phyloP scores from a whole-genome alignment of 2,888 invertebrate genomes.

The Adineta ricciae region DNA sequence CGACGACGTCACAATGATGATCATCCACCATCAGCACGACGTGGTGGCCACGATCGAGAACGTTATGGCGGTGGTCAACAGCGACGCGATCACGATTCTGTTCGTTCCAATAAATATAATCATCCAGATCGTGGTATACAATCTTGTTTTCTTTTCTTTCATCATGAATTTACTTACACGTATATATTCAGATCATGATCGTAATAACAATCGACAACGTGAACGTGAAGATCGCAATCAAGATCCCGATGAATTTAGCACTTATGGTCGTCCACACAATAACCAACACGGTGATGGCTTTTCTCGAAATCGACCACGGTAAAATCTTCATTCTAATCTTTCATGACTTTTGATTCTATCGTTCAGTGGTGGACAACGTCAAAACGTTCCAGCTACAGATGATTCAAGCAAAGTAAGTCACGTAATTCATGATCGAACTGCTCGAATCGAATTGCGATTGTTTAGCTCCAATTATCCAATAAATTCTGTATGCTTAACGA shows the following conservation, averaged over 20 bases:
- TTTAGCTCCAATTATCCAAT: neutral
- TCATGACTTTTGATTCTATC: neutral
- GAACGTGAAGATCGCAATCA: neutral
- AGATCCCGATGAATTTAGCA: neutral
- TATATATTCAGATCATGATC: neutral
- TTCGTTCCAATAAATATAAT: neutral
- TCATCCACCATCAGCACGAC: neutral
- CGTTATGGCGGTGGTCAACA: neutral
- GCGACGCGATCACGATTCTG: neutral
- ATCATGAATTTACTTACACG: neutral
- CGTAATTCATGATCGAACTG: neutral
- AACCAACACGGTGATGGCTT: neutral
- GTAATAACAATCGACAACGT: neutral
- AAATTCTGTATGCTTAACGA: neutral
- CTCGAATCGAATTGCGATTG: neutral
- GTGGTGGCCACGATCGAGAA: neutral
- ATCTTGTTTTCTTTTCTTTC: neutral
- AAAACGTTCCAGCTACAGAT: neutral
- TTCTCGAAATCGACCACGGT: neutral
- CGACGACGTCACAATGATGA: neutral
- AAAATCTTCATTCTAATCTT: neutral
- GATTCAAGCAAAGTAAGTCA: neutral
- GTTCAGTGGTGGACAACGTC: neutral
- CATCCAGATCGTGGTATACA: neutral
- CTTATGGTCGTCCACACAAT: neutral